Percentiles rank a stretch among this genome's conserved stretches.
Evolutionary conservation across 2,113 vertebrate genomes (phyloP).

Genomic region (Amphiprion percula): DNA sequence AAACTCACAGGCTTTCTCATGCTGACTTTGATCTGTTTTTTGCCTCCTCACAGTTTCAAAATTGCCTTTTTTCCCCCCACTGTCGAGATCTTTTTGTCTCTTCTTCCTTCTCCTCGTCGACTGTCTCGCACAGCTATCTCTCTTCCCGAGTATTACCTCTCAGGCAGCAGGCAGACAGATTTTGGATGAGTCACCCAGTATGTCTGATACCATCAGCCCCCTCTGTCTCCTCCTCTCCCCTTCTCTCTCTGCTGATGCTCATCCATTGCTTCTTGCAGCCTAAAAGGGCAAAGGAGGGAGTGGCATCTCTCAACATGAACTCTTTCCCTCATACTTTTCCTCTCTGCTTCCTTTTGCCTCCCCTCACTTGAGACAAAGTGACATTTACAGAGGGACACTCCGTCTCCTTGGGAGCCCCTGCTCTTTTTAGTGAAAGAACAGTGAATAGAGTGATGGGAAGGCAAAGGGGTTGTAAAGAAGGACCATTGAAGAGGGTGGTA

Average conservation of each 20-base stretch:
- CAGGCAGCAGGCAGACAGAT: constrained; percentile 62
- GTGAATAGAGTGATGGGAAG: constrained; percentile 30
- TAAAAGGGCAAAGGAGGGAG: constrained; percentile 71
- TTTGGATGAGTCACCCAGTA: constrained; percentile 75
- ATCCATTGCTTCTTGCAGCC: constrained; percentile 42
- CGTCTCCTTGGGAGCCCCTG: constrained; percentile 53
- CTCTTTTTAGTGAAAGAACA: constrained; percentile 56
- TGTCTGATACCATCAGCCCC: constrained; percentile 62
- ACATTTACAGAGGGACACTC: constrained; percentile 73
- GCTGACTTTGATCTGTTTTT: constrained; percentile 61
- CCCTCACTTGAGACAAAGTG: constrained; percentile 69
- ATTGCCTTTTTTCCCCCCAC: constrained; percentile 29
- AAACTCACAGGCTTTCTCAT: constrained; percentile 53
- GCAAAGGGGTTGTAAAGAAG: constrained; percentile 1
- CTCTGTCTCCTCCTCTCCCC: constrained; percentile 14
- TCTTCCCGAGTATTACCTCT: constrained; percentile 65
- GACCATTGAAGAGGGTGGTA: constrained; percentile 26
- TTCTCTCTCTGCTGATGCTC: constrained; percentile 8
- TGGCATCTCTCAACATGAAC: constrained; percentile 63
- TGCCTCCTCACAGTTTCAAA: constrained; percentile 39
- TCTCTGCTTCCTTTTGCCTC: constrained; percentile 32
- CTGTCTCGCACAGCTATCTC: constrained; percentile 56
- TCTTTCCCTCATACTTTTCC: constrained; percentile 43
- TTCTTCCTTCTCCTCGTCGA: constrained; percentile 18
- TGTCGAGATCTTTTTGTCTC: constrained; percentile 61